These are phyloP conservation scores for Deladenus siricidicola DNA, from an alignment of 2,888 invertebrate genomes.

Conservation along the genomic window DNA sequence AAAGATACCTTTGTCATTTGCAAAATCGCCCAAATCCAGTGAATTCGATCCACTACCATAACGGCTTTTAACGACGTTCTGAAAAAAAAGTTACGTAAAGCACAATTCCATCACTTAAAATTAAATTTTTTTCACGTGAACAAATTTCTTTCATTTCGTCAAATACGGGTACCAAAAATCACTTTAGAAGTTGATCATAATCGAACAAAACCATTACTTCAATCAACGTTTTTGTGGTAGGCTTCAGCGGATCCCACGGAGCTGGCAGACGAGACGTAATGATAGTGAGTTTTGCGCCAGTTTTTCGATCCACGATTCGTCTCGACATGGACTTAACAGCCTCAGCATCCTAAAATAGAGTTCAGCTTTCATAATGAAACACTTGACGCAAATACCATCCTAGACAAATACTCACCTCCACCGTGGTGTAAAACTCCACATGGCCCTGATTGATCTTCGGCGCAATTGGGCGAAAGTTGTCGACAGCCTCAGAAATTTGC, in stretches of 20 bases:
- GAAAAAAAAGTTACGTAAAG: too few relatives aligned
- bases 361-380: neutral
- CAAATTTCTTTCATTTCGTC: too few relatives aligned
- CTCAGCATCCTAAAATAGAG: slow-evolving; percentile 26
- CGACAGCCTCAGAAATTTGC: slow-evolving; percentile 18
- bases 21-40: slow-evolving; percentile 43
- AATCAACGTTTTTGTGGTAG: slow-evolving; percentile 19
- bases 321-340: slow-evolving; percentile 31
- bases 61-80: slow-evolving; percentile 38
- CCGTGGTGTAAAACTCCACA: slow-evolving; percentile 22
- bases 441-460: slow-evolving; percentile 18
- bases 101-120: too few relatives aligned
- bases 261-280: slow-evolving; percentile 26
- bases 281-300: slow-evolving; percentile 25
- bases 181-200: too few relatives aligned
- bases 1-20: slow-evolving; percentile 28
- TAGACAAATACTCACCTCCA: slow-evolving; percentile 23
- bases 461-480: slow-evolving; percentile 29
- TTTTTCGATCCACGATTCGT: slow-evolving; percentile 33
- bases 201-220: slow-evolving; percentile 14
- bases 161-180: too few relatives aligned
- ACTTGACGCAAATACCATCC: neutral
- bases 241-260: slow-evolving; percentile 25
- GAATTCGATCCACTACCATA: slow-evolving; percentile 34
- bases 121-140: too few relatives aligned